A percentile compares a stretch with the other conserved stretches of the same genome.
phyloP scores from a whole-genome alignment of 2,797 vertebrate genomes.

The Tauraco hartlaubi region DNA sequence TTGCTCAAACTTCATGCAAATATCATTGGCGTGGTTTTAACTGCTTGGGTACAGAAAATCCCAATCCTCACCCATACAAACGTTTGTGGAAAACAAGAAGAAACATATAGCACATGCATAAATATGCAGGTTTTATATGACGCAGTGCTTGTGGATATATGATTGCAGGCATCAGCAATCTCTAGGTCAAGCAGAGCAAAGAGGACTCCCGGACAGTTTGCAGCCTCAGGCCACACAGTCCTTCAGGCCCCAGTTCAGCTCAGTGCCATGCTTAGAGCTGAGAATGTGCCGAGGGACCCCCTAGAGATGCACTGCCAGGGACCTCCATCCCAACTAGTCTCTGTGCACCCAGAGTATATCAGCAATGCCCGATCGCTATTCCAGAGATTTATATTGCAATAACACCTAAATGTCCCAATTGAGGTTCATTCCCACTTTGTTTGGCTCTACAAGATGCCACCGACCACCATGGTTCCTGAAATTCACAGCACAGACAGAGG shows the following conservation, averaged over 20 bases:
- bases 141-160: background rate
- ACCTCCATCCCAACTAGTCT: background rate
- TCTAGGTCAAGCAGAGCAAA: background rate
- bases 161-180: background rate
- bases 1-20: slow-evolving; percentile 34
- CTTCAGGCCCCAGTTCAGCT: background rate
- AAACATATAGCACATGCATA: background rate
- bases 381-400: background rate
- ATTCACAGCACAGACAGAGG: background rate
- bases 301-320: rapidly evolving
- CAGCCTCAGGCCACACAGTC: no score
- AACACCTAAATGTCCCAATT: no score
- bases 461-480: background rate
- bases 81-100: background rate
- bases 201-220: background rate
- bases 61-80: background rate
- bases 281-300: background rate
- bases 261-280: background rate
- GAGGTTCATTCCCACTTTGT: background rate
- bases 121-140: background rate
- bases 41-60: slow-evolving; percentile 5
- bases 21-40: slow-evolving; percentile 13
- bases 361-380: background rate
- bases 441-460: background rate
- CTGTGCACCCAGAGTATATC: background rate